Base-by-base conservation (phyloP, 2,888 invertebrate species). In the Drosophila neotestacea region DNA sequence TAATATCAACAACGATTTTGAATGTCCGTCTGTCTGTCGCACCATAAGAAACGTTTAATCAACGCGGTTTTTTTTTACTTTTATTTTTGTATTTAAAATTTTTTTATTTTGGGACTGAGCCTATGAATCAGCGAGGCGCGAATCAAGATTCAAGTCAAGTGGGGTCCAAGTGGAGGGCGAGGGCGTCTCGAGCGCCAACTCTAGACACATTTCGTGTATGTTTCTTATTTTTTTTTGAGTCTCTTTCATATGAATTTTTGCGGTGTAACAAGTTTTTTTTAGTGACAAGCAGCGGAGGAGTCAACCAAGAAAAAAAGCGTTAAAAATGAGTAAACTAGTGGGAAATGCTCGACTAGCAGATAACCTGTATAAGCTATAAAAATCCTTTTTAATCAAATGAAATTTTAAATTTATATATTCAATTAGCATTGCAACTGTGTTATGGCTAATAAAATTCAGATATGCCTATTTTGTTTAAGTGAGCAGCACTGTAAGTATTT, bases 1-100 rank as follows among this genome's bases (percentile, higher is more conserved):
- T 90, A 89, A 89, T 90, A 90, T 90, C 88, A 90, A 88, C 90
- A 90, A 76, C 78, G 62, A 58, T 68, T 68, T 55, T 44, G n/a
- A 16, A 4, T 51, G 44, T 58, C 27, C 48, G 13, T 47, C 41
- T 22, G 16, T 36, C 47, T 16, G 38, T 4, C 16, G 2, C n/a
- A 42, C 34, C 34, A 32, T 41, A 36, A 9, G 38, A 38, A 82
- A 59, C 73, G 76, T 84, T 84, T 85, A 77, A 77, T 79, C 69
- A 74, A 84, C 79, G 54, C 65, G 36, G 36, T 38, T 27, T 48
- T 42, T 66, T 28, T 13, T 4, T 6, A 30, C n/a, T 2, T 61
- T 27, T 30, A 7, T 32, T 9, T 32, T 42, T 47, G 10, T 7
- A n/a, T 22, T 38, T 6, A 11, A 11, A 9, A 28, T 32, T 22